These are phyloP conservation scores for Aethina tumida DNA, from an alignment of 1,140 invertebrate genomes.

Conservation along the genomic window DNA sequence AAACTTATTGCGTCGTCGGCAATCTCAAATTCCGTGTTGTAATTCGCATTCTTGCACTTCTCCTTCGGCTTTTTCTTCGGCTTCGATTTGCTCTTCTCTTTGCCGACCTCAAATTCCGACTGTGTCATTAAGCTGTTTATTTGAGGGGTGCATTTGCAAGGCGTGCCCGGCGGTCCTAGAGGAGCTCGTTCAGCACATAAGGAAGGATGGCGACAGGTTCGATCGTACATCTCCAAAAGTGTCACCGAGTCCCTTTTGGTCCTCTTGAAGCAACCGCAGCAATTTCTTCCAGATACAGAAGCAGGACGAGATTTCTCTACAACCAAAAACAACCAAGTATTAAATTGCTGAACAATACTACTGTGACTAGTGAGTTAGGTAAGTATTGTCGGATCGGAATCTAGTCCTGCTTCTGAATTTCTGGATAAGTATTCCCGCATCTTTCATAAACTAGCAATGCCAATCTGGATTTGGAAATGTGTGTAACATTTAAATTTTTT, in stretches of 20 bases:
- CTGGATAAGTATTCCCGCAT: too few species aligned
- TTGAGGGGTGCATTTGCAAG: slow-evolving; percentile 24
- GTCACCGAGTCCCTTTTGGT: slow-evolving; percentile 30
- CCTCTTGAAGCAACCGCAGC: slow-evolving; percentile 34
- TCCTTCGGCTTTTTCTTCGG: slow-evolving; percentile 19
- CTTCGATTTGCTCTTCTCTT: slow-evolving; percentile 20
- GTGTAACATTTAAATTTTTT: too few species aligned
- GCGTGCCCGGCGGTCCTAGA: slow-evolving; percentile 29
- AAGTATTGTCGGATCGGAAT: slow-evolving; percentile 6
- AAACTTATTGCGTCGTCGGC: slow-evolving; percentile 46
- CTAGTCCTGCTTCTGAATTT: slow-evolving; percentile 23
- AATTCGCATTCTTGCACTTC: slow-evolving; percentile 20
- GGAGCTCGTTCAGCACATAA: slow-evolving; percentile 30
- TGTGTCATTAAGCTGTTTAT: slow-evolving; percentile 29
- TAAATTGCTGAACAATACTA: slow-evolving; percentile 4
- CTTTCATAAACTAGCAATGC: too few species aligned
- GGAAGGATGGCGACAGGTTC: slow-evolving; percentile 20
- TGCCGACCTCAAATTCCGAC: slow-evolving; percentile 31
- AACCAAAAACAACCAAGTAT: slow-evolving; percentile 24
- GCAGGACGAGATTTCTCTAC: slow-evolving; percentile 36
- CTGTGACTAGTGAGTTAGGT: not conserved
- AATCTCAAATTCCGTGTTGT: slow-evolving; percentile 42
- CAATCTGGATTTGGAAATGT: too few species aligned
- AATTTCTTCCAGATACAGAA: slow-evolving; percentile 31
- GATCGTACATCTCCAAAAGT: slow-evolving; percentile 32